Conservation (phyloP, 2,888 invertebrate species). For the Cyclophora albipunctata region DNA sequence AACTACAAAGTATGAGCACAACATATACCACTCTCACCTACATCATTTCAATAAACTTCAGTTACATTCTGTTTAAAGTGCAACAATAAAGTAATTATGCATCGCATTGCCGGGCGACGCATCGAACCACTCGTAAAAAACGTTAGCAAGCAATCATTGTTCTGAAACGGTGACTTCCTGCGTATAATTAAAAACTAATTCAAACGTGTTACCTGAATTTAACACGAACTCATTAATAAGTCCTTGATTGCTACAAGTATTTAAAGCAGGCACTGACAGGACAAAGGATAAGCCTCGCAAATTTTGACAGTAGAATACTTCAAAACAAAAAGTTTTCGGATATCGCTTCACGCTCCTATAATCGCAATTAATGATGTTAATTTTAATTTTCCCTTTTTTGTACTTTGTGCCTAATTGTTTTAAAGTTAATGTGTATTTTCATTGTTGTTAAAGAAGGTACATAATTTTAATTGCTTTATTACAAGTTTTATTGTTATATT, state of each 20-base stretch:
- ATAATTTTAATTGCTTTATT: slow-evolving; percentile 13
- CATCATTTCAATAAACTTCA: too few relatives aligned
- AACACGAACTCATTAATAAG: slow-evolving; percentile 66
- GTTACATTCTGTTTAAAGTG: too few relatives aligned
- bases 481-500: slow-evolving; percentile 17
- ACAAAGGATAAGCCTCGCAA: slow-evolving; percentile 29
- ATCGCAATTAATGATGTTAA: slow-evolving; percentile 16
- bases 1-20: too few relatives aligned
- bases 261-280: slow-evolving; percentile 9
- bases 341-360: slow-evolving; percentile 21
- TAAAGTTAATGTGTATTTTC: slow-evolving; percentile 5
- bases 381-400: slow-evolving; percentile 14
- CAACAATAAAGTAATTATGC: too few relatives aligned
- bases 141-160: too few relatives aligned
- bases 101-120: too few relatives aligned
- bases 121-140: too few relatives aligned
- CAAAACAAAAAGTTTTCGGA: slow-evolving; percentile 2
- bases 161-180: slow-evolving; percentile 36
- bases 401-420: slow-evolving; percentile 11
- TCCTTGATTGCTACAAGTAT: slow-evolving; percentile 42
- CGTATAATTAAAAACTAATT: slow-evolving; percentile 66
- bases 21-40: too few relatives aligned
- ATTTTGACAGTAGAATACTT: slow-evolving; percentile 21
- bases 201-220: slow-evolving; percentile 33
- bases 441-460: slow-evolving; percentile 8